Percentiles rank a stretch among this genome's conserved stretches.
Evolutionary conservation across 2,113 vertebrate genomes (phyloP).

Genomic region (Otis tarda): DNA sequence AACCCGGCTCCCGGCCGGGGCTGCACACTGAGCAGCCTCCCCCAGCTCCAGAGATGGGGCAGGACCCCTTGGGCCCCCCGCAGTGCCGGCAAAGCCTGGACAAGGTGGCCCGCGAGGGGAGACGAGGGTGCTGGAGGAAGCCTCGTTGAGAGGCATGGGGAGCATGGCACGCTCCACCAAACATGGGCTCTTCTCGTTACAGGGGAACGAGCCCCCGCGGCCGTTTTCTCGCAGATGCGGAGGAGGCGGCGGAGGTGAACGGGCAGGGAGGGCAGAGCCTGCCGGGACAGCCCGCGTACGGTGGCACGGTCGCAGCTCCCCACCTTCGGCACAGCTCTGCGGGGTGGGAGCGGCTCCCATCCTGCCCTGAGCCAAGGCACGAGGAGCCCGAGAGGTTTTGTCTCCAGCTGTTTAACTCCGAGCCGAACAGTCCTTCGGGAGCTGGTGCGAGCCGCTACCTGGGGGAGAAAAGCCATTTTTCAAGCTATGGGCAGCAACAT

Average conservation of each 20-base stretch:
- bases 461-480: background rate
- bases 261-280: no score
- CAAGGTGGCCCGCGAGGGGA: accelerated
- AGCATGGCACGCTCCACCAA: accelerated
- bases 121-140: background rate
- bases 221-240: accelerated
- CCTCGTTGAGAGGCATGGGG: accelerated
- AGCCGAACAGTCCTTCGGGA: background rate
- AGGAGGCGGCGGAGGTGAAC: background rate
- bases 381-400: background rate
- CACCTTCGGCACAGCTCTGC: background rate
- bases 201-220: background rate
- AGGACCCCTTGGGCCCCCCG: background rate
- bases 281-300: no score
- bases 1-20: accelerated
- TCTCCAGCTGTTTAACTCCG: background rate
- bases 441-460: background rate
- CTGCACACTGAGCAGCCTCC: background rate
- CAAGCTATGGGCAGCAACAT: background rate
- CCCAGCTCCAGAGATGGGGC: accelerated
- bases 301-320: background rate
- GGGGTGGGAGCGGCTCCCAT: background rate
- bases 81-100: accelerated
- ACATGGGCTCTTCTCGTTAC: background rate
- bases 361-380: background rate